Base-by-base conservation (phyloP, 1,140 invertebrate genomes). In the Halyomorpha halys region DNA sequence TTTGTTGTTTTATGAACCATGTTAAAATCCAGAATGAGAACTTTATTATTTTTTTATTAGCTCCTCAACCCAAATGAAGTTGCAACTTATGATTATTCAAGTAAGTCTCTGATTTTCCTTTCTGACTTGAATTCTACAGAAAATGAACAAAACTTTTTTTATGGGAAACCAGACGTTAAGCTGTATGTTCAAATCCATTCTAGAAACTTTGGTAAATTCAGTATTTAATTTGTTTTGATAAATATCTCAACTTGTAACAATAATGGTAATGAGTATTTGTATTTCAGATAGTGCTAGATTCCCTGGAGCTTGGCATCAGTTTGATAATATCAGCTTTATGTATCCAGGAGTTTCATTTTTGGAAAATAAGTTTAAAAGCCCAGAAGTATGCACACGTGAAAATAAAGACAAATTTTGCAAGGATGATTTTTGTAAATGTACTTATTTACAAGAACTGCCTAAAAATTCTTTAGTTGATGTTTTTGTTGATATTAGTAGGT, bases 401-500 rank as follows among this genome's bases (percentile, higher is more conserved):
- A 65, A 53, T 14, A 63, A 60, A 53, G 6, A 15, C n/a, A 59
- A 64, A 14, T 51, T 65, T 59, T 69, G 68, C 59, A 27, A 39
- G 9, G 63, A 61, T 13, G 63, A 61, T 23, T 68, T 62, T 62
- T 68, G 69, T 59, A 30, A 16, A 3, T 69, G 68, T 30, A 30
- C 67, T 11, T 65, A 68, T 25, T 39, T 60, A 1, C 44, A 69
- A n/a, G 44, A 65, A 27, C 34, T 69, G 11, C 61, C 65, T 18
- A 30, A 49, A 15, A 30, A 65, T 56, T 19, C 64, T n/a, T 39
- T 69, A 3, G 66, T 70, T 21, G 69, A 70, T 13, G 66, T 70
- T 18, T 25, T 70, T 11, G 62, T 69, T 47, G 69, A 70, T 53
- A 65, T 65, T 6, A 67, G 69, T 70, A 61, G 65, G 68, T 68